A percentile compares a stretch with the other conserved stretches of the same genome.
Evolutionary conservation across 2,797 vertebrate genomes (phyloP).

Genomic region (Carcharodon carcharias): DNA sequence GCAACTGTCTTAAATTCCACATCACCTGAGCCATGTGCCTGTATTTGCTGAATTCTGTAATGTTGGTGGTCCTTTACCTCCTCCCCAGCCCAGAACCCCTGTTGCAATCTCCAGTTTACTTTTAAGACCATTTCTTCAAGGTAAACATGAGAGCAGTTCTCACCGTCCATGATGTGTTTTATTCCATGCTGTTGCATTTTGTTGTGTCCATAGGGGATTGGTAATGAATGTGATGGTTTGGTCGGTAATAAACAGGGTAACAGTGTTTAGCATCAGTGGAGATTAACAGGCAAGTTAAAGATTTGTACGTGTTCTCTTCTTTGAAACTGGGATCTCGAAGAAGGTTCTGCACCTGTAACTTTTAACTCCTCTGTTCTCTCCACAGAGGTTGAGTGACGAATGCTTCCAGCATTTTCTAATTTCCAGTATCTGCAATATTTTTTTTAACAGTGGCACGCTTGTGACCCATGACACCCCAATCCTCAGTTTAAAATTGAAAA

Average conservation of each 20-base stretch:
- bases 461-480: not conserved
- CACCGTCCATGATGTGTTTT: too few species aligned
- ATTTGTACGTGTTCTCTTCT: not conserved
- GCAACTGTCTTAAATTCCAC: not conserved
- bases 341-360: not conserved
- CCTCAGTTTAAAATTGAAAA: not conserved
- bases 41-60: not conserved
- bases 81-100: not conserved
- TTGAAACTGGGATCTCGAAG: not conserved
- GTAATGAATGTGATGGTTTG: not conserved
- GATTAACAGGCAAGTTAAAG: not conserved
- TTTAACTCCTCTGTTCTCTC: not conserved
- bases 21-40: not conserved
- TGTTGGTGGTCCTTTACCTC: too few species aligned
- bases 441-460: not conserved
- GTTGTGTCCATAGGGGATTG: not conserved
- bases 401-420: not conserved
- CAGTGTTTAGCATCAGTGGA: not conserved
- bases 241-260: not conserved
- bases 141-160: not conserved
- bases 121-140: not conserved
- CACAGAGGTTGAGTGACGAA: not conserved
- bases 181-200: not conserved
- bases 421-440: not conserved
- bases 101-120: not conserved